phyloP scores from a whole-genome alignment of 2,888 invertebrate genomes.

The Octodonta nipae region DNA sequence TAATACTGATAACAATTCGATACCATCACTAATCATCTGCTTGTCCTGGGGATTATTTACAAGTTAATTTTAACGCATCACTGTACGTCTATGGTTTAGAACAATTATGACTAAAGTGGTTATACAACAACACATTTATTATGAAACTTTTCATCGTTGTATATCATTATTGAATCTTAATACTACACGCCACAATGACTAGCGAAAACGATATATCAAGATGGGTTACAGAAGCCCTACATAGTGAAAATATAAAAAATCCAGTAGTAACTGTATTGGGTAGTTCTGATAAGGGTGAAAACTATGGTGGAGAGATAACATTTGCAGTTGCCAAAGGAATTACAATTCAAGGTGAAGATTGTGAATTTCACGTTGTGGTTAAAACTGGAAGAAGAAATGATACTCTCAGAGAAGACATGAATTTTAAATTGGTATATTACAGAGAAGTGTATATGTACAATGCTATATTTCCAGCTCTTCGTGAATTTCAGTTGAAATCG shows the following conservation, averaged over 20 bases:
- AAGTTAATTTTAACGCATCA: too few species aligned
- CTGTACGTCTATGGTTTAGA: too few species aligned
- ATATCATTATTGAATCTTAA: too few species aligned
- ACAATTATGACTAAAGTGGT: too few species aligned
- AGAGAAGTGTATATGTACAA: conserved; percentile 14
- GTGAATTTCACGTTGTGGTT: conserved; percentile 8
- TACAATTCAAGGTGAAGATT: background rate
- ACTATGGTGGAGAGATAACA: conserved; percentile 10
- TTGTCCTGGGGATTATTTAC: too few species aligned
- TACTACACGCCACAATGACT: too few species aligned
- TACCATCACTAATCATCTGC: too few species aligned
- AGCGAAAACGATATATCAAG: too few species aligned
- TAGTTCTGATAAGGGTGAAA: too few species aligned
- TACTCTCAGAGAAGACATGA: background rate
- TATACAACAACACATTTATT: too few species aligned
- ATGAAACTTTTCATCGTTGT: too few species aligned
- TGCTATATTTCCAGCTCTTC: conserved; percentile 10
- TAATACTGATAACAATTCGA: too few species aligned
- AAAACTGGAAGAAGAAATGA: conserved; percentile 9
- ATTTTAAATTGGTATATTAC: background rate
- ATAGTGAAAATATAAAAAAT: conserved; percentile 6
- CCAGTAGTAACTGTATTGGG: conserved; percentile 9
- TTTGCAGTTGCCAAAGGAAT: conserved; percentile 10
- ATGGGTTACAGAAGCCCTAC: conserved; percentile 6
- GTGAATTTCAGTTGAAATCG: conserved; percentile 11